Conservation (phyloP, 2,888 invertebrate genomes). For the Chrysina gloriosa region DNA sequence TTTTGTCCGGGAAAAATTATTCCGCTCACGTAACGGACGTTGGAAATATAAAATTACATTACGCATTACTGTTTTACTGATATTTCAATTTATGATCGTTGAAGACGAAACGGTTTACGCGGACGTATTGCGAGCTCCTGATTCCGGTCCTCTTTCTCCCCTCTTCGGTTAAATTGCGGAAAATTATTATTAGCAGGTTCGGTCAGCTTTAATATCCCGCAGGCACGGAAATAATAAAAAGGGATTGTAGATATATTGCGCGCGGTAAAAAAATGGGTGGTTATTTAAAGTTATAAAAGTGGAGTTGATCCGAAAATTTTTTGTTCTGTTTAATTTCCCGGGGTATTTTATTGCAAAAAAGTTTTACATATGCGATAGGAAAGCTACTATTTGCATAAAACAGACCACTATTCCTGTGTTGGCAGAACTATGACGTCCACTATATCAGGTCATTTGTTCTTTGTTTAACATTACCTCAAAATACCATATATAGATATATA, state of each 20-base stretch:
- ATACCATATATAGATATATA: no score
- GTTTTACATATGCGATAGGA: no score
- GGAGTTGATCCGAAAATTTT: not conserved
- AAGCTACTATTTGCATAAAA: not conserved
- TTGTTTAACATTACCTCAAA: no score
- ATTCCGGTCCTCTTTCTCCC: not conserved
- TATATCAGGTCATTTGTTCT: not conserved
- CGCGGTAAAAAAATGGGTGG: not conserved
- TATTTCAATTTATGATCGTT: constrained; percentile 32
- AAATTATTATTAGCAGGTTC: constrained; percentile 1
- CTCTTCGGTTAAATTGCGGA: not conserved
- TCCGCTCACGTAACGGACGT: constrained; percentile 27
- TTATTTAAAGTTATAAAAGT: not conserved
- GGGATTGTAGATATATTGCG: not conserved
- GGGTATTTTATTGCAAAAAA: no score
- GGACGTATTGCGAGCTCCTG: not conserved
- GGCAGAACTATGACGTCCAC: no score
- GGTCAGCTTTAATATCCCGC: not conserved
- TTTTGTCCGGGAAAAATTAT: constrained; percentile 4
- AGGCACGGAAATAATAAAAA: not conserved
- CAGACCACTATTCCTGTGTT: not conserved
- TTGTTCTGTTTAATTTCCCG: not conserved
- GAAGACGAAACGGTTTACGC: constrained; percentile 1
- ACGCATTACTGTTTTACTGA: constrained; percentile 35
- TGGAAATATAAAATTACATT: constrained; percentile 36